Conservation (phyloP, 2,797 vertebrate genomes). For the Malacoraja senta region DNA sequence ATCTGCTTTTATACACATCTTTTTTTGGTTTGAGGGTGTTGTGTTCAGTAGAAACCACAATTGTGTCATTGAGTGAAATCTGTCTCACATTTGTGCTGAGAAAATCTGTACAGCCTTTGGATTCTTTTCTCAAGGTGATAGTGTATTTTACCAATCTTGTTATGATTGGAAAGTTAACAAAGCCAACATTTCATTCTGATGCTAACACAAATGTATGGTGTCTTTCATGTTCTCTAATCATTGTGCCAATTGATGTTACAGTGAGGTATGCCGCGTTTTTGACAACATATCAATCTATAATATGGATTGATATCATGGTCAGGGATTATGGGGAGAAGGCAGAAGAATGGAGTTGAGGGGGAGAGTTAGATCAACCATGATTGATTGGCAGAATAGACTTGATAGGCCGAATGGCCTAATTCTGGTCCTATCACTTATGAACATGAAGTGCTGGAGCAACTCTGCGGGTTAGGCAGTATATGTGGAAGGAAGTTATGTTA, state of each 20-base stretch:
- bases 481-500: no score
- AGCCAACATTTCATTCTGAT: background rate
- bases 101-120: background rate
- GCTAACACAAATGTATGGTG: background rate
- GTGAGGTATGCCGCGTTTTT: background rate
- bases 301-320: no score
- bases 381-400: no score
- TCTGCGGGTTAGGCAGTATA: no score
- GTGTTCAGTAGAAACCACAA: background rate
- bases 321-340: no score
- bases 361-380: no score
- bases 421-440: no score
- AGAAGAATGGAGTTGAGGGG: no score
- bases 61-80: background rate
- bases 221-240: background rate
- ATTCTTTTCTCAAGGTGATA: background rate
- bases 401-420: no score
- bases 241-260: background rate
- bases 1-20: background rate
- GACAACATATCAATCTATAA: background rate
- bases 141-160: background rate
- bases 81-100: background rate
- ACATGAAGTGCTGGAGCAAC: no score
- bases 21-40: background rate
- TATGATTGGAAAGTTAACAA: background rate